phyloP scores from a whole-genome alignment of 2,113 vertebrate genomes.

The Cheilinus undulatus region DNA sequence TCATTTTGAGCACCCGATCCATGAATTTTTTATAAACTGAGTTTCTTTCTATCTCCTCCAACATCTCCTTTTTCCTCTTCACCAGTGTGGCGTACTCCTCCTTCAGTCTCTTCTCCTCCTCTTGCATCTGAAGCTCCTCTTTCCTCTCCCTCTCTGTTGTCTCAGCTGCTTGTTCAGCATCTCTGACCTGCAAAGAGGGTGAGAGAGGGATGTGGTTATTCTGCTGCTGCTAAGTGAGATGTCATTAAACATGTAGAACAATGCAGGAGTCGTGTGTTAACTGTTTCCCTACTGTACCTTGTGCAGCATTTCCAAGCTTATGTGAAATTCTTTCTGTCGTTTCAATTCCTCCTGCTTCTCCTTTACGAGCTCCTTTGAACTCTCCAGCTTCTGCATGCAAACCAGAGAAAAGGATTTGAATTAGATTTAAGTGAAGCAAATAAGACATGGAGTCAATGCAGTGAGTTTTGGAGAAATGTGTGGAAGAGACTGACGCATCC shows the following conservation, averaged over 20 bases:
- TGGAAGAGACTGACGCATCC: no score
- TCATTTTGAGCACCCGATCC: conserved; percentile 81
- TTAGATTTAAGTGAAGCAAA: neutral
- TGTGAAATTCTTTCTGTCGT: conserved; percentile 70
- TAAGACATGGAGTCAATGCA: neutral
- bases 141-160: conserved; percentile 35
- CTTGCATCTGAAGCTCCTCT: conserved; percentile 31
- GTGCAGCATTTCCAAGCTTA: conserved; percentile 73
- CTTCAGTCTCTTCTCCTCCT: conserved; percentile 41
- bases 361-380: conserved; percentile 65
- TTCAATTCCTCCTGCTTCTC: conserved; percentile 66
- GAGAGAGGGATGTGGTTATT: neutral
- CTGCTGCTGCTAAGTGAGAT: neutral
- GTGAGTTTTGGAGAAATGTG: no score
- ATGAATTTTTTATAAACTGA: conserved; percentile 78
- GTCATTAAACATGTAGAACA: neutral
- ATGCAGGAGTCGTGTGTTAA: no score
- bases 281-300: conserved; percentile 74
- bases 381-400: conserved; percentile 65
- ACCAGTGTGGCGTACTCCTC: conserved; percentile 29
- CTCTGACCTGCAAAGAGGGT: conserved; percentile 77
- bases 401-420: neutral
- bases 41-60: conserved; percentile 57
- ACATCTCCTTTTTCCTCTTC: conserved; percentile 33
- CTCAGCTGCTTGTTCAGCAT: conserved; percentile 52